Evolutionary conservation across 2,113 vertebrate genomes (phyloP).

Genomic region (Nematolebias whitei): DNA sequence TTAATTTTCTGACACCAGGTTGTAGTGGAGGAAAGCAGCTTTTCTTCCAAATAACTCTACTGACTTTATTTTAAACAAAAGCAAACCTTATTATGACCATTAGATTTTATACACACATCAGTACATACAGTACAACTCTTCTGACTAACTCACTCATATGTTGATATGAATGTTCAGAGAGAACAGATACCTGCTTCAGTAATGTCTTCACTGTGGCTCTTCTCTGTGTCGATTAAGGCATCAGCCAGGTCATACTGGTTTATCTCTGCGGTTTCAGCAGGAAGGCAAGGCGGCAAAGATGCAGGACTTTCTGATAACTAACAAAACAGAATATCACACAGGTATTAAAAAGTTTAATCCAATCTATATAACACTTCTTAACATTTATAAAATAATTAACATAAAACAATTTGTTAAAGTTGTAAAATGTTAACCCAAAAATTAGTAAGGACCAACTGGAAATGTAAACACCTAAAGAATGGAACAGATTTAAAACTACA

Average conservation of each 20-base stretch:
- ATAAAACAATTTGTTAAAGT: no score
- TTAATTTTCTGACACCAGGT: no score
- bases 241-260: slow-evolving; percentile 90
- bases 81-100: no score
- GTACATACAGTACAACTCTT: no score
- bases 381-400: not conserved
- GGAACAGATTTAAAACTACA: not conserved
- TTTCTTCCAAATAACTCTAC: no score
- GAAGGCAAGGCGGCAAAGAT: slow-evolving; percentile 79
- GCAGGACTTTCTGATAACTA: slow-evolving; percentile 87
- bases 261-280: slow-evolving; percentile 89
- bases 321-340: slow-evolving; percentile 24
- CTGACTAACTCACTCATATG: no score
- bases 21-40: no score
- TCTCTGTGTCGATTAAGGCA: slow-evolving; percentile 89
- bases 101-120: no score
- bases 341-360: not conserved
- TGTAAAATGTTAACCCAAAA: no score
- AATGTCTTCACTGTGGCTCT: slow-evolving; percentile 75
- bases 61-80: no score
- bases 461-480: not conserved
- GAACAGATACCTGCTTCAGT: slow-evolving; percentile 73
- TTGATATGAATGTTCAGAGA: not conserved
- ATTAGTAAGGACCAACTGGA: no score
- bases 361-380: not conserved